Conservation (phyloP, 2,888 invertebrate species). For the Iphiclides podalirius region DNA sequence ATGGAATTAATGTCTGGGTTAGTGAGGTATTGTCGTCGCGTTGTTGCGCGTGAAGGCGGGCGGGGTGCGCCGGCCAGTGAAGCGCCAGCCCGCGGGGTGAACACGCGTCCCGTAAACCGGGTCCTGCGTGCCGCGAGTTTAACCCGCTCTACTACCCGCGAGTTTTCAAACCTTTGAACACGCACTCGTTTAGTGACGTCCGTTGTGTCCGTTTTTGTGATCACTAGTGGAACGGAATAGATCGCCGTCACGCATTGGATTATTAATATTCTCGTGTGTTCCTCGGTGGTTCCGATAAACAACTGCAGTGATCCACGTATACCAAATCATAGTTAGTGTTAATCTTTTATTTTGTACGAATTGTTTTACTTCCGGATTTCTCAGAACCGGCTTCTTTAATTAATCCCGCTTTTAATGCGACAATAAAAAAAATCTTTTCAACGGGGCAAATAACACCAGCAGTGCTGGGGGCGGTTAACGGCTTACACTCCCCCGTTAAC, state of each 20-base stretch:
- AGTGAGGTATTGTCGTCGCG: slow-evolving; percentile 44
- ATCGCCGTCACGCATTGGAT: no score
- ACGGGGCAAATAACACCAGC: slow-evolving; percentile 8
- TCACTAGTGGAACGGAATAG: not conserved
- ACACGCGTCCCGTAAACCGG: slow-evolving; percentile 44
- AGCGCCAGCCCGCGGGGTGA: slow-evolving; percentile 55
- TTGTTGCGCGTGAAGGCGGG: slow-evolving; percentile 43
- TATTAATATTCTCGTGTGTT: no score
- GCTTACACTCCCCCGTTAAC: slow-evolving; percentile 13
- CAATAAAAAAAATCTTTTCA: slow-evolving; percentile 14
- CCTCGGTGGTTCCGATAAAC: no score
- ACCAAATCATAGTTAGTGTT: no score
- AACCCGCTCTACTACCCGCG: no score
- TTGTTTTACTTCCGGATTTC: no score
- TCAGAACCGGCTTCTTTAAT: no score
- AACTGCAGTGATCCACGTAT: no score
- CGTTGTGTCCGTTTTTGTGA: slow-evolving; percentile 4
- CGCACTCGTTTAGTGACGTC: slow-evolving; percentile 12
- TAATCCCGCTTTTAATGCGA: no score
- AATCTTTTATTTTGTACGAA: no score
- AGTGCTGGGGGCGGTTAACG: slow-evolving; percentile 10
- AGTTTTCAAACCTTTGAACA: slow-evolving; percentile 11
- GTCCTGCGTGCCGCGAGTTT: slow-evolving; percentile 36
- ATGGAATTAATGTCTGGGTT: no score
- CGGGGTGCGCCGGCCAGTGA: slow-evolving; percentile 58